phyloP scores from a whole-genome alignment of 2,113 vertebrate species.

The Brachyhypopomus occidentalis region DNA sequence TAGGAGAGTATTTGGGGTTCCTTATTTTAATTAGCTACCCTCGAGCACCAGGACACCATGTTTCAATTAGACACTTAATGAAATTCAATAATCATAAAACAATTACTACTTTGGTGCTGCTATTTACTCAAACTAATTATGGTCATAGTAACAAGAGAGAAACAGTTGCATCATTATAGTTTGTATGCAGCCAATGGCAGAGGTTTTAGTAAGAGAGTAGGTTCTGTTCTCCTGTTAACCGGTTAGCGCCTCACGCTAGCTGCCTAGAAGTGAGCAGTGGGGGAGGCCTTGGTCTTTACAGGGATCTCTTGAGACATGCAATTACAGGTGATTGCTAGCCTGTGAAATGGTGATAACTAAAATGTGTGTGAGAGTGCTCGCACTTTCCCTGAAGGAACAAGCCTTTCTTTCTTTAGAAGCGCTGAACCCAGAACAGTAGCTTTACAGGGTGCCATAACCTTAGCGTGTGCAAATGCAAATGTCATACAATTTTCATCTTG shows the following conservation, averaged over 20 bases:
- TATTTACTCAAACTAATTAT: constrained; percentile 58
- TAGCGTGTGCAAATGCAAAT: not conserved
- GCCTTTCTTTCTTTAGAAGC: not conserved
- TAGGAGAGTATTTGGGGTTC: constrained; percentile 56
- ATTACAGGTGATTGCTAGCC: constrained; percentile 54
- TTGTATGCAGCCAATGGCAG: not conserved
- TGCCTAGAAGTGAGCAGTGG: constrained; percentile 20
- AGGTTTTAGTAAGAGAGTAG: not conserved
- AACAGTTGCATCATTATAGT: constrained; percentile 44
- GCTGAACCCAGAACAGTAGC: not conserved
- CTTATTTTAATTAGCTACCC: constrained; percentile 62
- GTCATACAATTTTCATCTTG: not conserved
- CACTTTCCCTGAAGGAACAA: not conserved
- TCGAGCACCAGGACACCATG: constrained; percentile 45
- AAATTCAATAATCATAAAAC: constrained; percentile 67
- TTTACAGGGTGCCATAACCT: not conserved
- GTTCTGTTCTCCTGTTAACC: constrained; percentile 28
- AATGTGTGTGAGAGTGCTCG: constrained; percentile 22
- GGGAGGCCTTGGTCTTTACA: constrained; percentile 25
- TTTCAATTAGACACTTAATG: constrained; percentile 65
- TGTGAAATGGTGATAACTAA: constrained; percentile 45
- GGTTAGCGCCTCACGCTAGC: constrained; percentile 30
- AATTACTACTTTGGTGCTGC: constrained; percentile 55
- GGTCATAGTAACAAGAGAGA: constrained; percentile 44
- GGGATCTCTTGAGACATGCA: constrained; percentile 42